phyloP scores from a whole-genome alignment of 2,888 invertebrate genomes.

The Dynastes grantii region DNA sequence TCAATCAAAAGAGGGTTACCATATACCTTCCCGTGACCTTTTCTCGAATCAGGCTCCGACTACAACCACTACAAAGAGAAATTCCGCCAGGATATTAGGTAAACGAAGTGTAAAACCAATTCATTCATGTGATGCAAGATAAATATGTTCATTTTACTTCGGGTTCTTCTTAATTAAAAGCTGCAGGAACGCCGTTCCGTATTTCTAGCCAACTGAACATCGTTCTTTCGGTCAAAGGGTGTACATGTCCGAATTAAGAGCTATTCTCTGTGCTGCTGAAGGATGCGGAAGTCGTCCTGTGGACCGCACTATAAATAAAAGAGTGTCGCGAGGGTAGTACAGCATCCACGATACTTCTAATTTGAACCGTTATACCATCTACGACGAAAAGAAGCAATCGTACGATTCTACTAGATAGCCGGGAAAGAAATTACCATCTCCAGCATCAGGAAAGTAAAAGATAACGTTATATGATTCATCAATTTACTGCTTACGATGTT shows the following conservation, averaged over 20 bases:
- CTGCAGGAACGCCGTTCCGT: constrained; percentile 53
- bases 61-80: constrained; percentile 37
- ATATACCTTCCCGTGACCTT: not conserved
- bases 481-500: not conserved
- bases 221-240: constrained; percentile 66
- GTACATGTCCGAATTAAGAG: constrained; percentile 66
- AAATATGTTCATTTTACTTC: constrained; percentile 61
- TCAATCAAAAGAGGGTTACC: too few relatives aligned
- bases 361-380: constrained; percentile 5
- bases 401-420: not conserved
- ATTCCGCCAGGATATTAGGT: constrained; percentile 30
- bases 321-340: constrained; percentile 24
- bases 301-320: constrained; percentile 45
- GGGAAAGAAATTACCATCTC: not conserved
- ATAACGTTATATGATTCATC: not conserved
- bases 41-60: constrained; percentile 30
- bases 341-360: constrained; percentile 29
- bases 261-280: constrained; percentile 60
- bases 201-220: constrained; percentile 58
- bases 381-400: constrained; percentile 1
- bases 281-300: constrained; percentile 28
- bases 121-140: constrained; percentile 56
- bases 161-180: constrained; percentile 66
- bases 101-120: constrained; percentile 51
- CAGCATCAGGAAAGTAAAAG: not conserved